Evolutionary conservation across 2,888 invertebrate genomes (phyloP), one percentile per base, ranked within the genome.

Genomic region (Antheraea yamamai): DNA sequence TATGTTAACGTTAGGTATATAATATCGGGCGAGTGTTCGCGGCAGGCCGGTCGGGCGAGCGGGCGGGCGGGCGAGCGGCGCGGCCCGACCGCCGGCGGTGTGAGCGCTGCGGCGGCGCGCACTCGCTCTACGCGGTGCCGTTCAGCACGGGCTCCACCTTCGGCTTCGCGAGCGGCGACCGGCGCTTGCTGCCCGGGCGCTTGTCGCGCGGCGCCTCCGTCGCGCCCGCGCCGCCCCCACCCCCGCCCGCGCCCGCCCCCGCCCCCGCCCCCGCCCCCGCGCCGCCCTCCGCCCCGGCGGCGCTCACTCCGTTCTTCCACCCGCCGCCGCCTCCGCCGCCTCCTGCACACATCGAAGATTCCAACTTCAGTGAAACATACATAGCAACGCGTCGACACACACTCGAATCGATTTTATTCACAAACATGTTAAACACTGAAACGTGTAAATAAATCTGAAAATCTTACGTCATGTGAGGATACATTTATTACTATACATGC

Each of bases 71-170:
- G n/a, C n/a, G n/a, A n/a, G n/a, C n/a, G n/a, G n/a, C n/a, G n/a
- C n/a, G n/a, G n/a, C n/a, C n/a, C n/a, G n/a, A n/a, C n/a, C n/a
- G n/a, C n/a, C 76, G 78, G 77, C 76, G 75, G 8, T 64, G 58
- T n/a, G n/a, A n/a, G n/a, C n/a, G n/a, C n/a, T n/a, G 39, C 77
- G 58, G 74, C 74, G 75, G 76, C 73, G 77, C 72, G 61, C 64
- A 2, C 55, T 3, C 85, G 87, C 71, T 76, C 89, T 95, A 95
- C 90, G 95, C 95, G 81, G 96, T 96, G 93, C 96, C 96, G 91
- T 96, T 96, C 82, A 96, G 95, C 91, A 96, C 94, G 88, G 96
- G 93, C 91, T 96, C 96, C 81, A 84, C 79, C 88, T 96, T 96
- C 82, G 95, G 92, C 92, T 96, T 95, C 86, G 92, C 91, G 85